Percentiles rank a stretch among this genome's conserved stretches.
phyloP scores from a whole-genome alignment of 2,888 invertebrate genomes.

The Polietes domitor region DNA sequence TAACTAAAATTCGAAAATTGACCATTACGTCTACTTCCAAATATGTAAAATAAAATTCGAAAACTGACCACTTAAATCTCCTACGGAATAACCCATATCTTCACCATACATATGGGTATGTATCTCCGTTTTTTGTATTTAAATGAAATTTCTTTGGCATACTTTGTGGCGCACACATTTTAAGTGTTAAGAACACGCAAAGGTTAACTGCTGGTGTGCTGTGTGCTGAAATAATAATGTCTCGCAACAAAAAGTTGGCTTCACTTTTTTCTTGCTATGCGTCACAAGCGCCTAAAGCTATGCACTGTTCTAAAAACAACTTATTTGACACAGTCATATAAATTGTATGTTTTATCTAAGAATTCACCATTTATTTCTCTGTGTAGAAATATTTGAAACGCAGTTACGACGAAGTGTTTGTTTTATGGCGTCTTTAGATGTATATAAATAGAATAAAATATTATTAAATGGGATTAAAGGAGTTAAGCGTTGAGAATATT shows the following conservation, averaged over 20 bases:
- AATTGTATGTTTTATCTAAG: neutral
- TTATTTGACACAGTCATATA: neutral
- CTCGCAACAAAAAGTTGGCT: neutral
- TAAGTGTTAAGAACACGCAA: slow-evolving; percentile 55
- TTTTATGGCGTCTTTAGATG: no score
- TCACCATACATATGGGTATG: neutral
- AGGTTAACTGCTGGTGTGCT: slow-evolving; percentile 50
- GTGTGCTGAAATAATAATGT: slow-evolving; percentile 11
- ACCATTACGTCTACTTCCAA: no score
- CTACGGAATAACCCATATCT: no score
- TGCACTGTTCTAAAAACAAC: slow-evolving; percentile 19
- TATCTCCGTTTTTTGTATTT: neutral
- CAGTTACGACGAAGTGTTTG: neutral
- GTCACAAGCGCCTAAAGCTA: slow-evolving; percentile 42
- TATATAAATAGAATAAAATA: no score
- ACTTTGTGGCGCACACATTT: slow-evolving; percentile 19
- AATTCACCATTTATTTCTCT: no score
- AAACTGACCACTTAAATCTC: neutral
- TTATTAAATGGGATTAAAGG: slow-evolving; percentile 9
- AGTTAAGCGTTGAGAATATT: no score
- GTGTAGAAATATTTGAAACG: neutral
- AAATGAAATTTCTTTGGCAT: slow-evolving; percentile 14
- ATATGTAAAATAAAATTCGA: no score
- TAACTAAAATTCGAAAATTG: no score
- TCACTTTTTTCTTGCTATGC: slow-evolving; percentile 11